Evolutionary conservation across 2,797 vertebrate genomes (phyloP), one percentile per base, ranked within the genome.

Genomic region (Mallotus villosus): DNA sequence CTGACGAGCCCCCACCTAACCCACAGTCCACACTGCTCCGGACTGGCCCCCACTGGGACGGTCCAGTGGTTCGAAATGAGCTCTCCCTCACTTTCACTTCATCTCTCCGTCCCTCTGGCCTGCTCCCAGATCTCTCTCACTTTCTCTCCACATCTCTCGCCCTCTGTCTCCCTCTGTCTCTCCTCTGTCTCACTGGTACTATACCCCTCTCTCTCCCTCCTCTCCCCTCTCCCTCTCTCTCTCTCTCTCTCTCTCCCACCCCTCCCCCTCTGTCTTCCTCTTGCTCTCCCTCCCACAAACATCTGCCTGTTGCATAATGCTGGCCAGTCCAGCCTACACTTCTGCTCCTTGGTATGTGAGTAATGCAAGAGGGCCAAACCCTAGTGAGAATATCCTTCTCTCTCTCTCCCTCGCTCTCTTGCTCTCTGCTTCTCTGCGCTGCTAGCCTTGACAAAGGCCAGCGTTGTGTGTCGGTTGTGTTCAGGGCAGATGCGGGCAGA

Each of bases 231-330:
- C 37, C 16, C 22, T 29, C n/a, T 51, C 12, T 51, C 0, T 51
- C 46, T 17, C 46, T 7, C 41, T 60, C 27, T 66, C 68, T 74
- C 70, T 19, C 65, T 71, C 76, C 73, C 84, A 81, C 86, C 86
- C n/a, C 29, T 64, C 37, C 16, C 22, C 27, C n/a, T 51, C 12
- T 51, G 0, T 51, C 46, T 17, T 12, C 7, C 41, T 60, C 27
- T 66, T 67, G 72, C 70, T 19, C 65, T 71, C 76, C 73, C 84
- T 85, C 86, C 86, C 32, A 85, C 88, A 87, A 89, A 92, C 92
- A 91, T 91, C 91, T 92, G 91, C 78, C 77, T 76, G 85, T 93
- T 92, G 89, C 82, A 67, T 91, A 92, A 92, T 77, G 1, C 17
- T 2, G 74, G 84, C 84, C 83, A 87, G 61, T 77, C 77, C 84